Percentiles rank a stretch among this genome's conserved stretches.
These are phyloP conservation scores for Hoplostethus atlanticus DNA, from an alignment of 2,797 vertebrate genomes.

Conservation along the genomic window DNA sequence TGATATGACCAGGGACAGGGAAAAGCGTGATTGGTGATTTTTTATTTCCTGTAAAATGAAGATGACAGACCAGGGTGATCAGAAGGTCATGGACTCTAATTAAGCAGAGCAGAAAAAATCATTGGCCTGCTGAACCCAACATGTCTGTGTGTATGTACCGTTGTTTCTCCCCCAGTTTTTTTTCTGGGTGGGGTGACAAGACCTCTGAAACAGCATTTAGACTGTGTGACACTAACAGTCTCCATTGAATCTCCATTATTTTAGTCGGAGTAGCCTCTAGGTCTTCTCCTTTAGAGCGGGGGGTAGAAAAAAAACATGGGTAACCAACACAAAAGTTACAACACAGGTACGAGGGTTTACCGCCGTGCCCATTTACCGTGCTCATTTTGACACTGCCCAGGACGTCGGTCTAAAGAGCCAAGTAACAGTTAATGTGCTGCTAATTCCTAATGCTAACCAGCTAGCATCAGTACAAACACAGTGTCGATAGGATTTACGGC, in stretches of 20 bases:
- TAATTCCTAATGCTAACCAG: conserved; percentile 5
- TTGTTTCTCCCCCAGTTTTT: too few species aligned
- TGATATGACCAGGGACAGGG: conserved; percentile 34
- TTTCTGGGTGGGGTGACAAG: too few species aligned
- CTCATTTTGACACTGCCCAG: too few species aligned
- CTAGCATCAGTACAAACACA: not conserved
- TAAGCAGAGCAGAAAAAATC: conserved; percentile 31
- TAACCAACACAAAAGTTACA: too few species aligned
- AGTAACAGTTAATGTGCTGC: not conserved
- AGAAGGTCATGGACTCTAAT: conserved; percentile 18
- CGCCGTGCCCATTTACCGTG: too few species aligned
- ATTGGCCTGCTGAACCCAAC: conserved; percentile 19
- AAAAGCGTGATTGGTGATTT: conserved; percentile 40
- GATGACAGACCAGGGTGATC: conserved; percentile 10
- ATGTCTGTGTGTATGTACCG: not conserved
- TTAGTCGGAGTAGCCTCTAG: too few species aligned
- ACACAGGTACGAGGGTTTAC: too few species aligned
- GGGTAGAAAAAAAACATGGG: too few species aligned
- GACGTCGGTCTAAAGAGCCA: not conserved
- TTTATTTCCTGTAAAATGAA: conserved; percentile 33
- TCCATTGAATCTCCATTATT: not conserved
- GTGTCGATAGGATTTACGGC: not conserved
- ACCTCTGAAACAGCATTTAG: too few species aligned
- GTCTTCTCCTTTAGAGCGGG: too few species aligned
- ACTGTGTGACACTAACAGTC: too few species aligned